phyloP scores from a whole-genome alignment of 2,113 vertebrate genomes.

The Sphyrna mokarran region DNA sequence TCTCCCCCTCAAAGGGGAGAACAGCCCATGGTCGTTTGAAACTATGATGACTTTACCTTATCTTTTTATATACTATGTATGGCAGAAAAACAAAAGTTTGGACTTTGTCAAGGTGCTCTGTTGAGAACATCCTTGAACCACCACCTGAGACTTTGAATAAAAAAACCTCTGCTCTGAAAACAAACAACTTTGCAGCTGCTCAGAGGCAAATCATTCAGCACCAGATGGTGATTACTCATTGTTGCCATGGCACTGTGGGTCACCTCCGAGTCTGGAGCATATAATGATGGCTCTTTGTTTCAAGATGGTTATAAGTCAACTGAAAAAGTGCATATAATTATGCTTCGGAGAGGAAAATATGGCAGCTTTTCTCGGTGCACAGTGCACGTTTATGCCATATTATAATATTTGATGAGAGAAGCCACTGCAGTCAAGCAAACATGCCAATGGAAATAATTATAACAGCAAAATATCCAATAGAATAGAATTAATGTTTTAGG shows the following conservation, averaged over 20 bases:
- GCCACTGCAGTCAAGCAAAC: too few relatives aligned
- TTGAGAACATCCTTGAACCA: background rate
- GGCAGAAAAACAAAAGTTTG: background rate
- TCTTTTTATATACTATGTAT: background rate
- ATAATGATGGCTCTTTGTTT: background rate
- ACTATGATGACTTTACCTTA: too few relatives aligned
- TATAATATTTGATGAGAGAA: background rate
- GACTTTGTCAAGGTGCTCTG: background rate
- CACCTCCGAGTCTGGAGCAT: constrained; percentile 2
- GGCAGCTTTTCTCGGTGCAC: background rate
- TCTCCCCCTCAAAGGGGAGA: too few relatives aligned
- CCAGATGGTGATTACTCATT: background rate
- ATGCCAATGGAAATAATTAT: background rate
- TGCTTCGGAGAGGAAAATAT: background rate
- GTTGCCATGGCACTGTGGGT: constrained; percentile 9
- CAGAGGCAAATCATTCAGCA: background rate
- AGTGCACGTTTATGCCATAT: background rate
- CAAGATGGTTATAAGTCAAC: background rate
- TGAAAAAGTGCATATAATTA: background rate
- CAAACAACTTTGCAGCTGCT: constrained; percentile 22
- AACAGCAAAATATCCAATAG: background rate
- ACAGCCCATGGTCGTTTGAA: too few relatives aligned
- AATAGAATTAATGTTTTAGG: background rate
- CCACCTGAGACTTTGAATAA: constrained; percentile 19
- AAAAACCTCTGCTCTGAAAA: background rate